phyloP scores from a whole-genome alignment of 2,797 vertebrate genomes.

The Champsocephalus esox region DNA sequence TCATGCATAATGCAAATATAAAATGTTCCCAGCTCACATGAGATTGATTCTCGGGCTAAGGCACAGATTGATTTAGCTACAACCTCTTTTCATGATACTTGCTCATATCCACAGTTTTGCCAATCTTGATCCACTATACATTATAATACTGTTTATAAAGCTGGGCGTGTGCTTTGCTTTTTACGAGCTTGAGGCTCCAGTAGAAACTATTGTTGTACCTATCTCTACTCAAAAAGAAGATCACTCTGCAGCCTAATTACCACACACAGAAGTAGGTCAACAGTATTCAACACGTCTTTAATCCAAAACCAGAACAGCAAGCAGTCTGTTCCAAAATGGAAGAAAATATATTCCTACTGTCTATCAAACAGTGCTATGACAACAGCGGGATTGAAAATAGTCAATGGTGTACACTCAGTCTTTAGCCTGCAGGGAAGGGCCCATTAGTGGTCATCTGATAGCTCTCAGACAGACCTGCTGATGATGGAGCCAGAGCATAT shows the following conservation, averaged over 20 bases:
- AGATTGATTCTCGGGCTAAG: not conserved
- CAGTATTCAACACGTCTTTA: constrained; percentile 46
- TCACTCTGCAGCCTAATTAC: constrained; percentile 53
- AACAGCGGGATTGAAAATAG: constrained; percentile 9
- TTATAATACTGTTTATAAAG: constrained; percentile 5
- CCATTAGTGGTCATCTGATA: constrained; percentile 64
- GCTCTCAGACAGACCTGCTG: constrained; percentile 55
- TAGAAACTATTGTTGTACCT: constrained; percentile 7
- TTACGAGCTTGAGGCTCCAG: constrained; percentile 4
- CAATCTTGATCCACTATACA: constrained; percentile 37
- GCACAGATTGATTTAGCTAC: not conserved
- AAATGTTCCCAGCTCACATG: not conserved
- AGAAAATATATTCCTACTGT: not conserved
- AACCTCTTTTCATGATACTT: constrained; percentile 44
- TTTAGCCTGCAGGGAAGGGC: constrained; percentile 9
- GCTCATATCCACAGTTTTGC: constrained; percentile 35
- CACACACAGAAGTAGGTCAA: constrained; percentile 36
- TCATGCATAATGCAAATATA: not conserved
- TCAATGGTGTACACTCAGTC: constrained; percentile 3
- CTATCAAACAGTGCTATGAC: not conserved
- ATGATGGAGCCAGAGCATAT: constrained; percentile 42
- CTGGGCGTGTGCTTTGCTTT: constrained; percentile 14
- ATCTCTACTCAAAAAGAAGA: constrained; percentile 9
- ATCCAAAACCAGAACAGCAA: constrained; percentile 34
- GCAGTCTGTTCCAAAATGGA: not conserved